These are phyloP conservation scores for Aromia moschata DNA, from an alignment of 2,888 invertebrate species.

Conservation along the genomic window DNA sequence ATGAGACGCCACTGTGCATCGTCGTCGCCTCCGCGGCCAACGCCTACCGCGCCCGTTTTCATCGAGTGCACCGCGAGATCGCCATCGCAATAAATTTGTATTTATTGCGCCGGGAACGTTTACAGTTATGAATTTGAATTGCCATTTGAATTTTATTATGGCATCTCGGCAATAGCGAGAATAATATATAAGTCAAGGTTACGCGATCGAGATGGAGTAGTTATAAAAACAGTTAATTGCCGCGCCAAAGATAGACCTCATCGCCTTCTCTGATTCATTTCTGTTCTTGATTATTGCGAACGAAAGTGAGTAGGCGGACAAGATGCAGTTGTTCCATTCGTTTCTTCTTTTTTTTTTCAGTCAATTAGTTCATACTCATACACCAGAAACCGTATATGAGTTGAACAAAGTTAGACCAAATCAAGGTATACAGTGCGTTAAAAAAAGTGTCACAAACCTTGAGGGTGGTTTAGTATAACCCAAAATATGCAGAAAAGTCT, in stretches of 20 bases:
- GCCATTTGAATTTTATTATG: constrained; percentile 16
- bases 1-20: too few relatives aligned
- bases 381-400: too few relatives aligned
- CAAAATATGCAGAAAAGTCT: too few relatives aligned
- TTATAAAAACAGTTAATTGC: not conserved
- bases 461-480: too few relatives aligned
- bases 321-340: too few relatives aligned
- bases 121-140: too few relatives aligned
- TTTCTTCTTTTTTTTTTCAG: too few relatives aligned
- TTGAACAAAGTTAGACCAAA: too few relatives aligned
- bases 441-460: too few relatives aligned
- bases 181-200: constrained; percentile 23
- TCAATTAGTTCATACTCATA: too few relatives aligned
- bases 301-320: not conserved
- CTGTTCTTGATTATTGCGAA: not conserved
- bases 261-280: not conserved
- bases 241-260: constrained; percentile 11
- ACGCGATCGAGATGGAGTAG: not conserved
- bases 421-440: too few relatives aligned
- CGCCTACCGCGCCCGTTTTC: not conserved
- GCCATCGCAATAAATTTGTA: not conserved
- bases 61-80: not conserved
- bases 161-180: constrained; percentile 6
- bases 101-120: not conserved
- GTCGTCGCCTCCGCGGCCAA: too few relatives aligned